These are phyloP conservation scores for Amorpha juglandis DNA, from an alignment of 2,888 invertebrate species.

Conservation along the genomic window DNA sequence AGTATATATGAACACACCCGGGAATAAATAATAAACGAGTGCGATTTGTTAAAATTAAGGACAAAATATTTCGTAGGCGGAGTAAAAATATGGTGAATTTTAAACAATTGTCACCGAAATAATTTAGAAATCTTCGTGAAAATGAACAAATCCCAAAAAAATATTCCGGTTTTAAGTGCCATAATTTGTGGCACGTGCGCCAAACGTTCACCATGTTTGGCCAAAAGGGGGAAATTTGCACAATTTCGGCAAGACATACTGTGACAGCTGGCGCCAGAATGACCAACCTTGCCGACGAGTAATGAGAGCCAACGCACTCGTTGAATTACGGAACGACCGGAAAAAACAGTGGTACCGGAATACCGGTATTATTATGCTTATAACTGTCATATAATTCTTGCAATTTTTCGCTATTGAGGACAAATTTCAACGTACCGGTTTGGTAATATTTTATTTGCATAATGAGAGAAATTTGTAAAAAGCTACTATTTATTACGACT, in stretches of 20 bases:
- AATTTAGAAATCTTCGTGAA: too few relatives aligned
- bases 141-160: neutral
- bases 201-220: neutral
- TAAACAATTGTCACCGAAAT: too few relatives aligned
- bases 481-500: too few relatives aligned
- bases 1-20: too few relatives aligned
- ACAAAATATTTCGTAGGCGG: too few relatives aligned
- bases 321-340: neutral
- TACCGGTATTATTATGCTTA: slow-evolving; percentile 1
- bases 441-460: neutral
- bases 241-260: neutral
- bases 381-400: slow-evolving; percentile 12
- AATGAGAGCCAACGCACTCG: slow-evolving; percentile 1
- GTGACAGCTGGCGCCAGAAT: slow-evolving; percentile 1
- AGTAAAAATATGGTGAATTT: too few relatives aligned
- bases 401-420: slow-evolving; percentile 7
- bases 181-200: neutral
- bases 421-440: neutral
- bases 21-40: too few relatives aligned
- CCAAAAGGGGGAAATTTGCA: neutral
- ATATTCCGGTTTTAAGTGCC: neutral
- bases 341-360: slow-evolving; percentile 7
- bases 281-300: neutral
- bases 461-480: neutral
- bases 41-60: too few relatives aligned